Evolutionary conservation across 2,888 invertebrate species (phyloP), one percentile per base, ranked within the genome.

Genomic region (Scaptomyza caliginosa): DNA sequence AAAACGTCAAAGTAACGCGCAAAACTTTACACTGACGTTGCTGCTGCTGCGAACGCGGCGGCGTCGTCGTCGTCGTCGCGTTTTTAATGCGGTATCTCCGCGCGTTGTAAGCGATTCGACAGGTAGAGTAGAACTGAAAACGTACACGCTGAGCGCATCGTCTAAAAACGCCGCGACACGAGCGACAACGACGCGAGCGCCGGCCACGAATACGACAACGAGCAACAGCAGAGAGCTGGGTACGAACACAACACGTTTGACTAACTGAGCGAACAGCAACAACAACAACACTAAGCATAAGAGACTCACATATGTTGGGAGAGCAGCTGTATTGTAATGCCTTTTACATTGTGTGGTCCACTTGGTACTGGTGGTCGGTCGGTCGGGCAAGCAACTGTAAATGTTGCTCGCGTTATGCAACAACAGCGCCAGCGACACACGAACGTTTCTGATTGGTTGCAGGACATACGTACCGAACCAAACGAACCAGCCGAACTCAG

Each of bases 41-140:
- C 71, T 72, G 67, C 67, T 72, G 72, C 62, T 71, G 73, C 64
- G 42, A 52, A 59, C 36, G 74, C 73, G 64, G 56, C 72, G 56
- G 56, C 76, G 67, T 48, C 75, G 70, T 43, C 42, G 42, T 63
- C 62, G 64, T 74, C 77, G 81, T 66, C 67, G 67, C 67, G 70
- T 65, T 64, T 16, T 63, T 54, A 39, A 56, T 59, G 77, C 80
- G 80, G 59, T 67, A 57, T 67, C 34, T 34, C 52, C 63, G 64
- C 82, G 58, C 76, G 81, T 59, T 80, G 75, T 76, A 68, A 80
- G 72, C 89, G 74, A 74, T 72, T 87, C 79, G 87, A 88, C 83
- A 88, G 87, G 86, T 88, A 84, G 70, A 81, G 86, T 78, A 81
- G 73, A 69, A 86, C 85, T 88, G 76, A 86, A 63, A 34, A 13